Evolutionary conservation across 2,888 invertebrate genomes (phyloP).

Genomic region (Brachyptera risi): DNA sequence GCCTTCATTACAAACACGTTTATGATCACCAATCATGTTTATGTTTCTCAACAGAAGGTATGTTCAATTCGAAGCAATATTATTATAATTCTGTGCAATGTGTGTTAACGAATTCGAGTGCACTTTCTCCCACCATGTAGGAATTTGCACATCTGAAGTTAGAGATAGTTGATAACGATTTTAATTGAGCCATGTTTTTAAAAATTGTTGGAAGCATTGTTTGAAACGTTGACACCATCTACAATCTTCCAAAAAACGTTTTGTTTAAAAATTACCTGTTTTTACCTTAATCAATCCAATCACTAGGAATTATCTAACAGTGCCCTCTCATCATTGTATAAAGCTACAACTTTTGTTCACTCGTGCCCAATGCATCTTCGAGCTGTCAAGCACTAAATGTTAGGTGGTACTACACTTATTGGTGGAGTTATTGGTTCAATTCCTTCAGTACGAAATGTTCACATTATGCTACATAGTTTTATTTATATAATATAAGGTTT

Average conservation of each 20-base stretch:
- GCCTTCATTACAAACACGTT: no score
- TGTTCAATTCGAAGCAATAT: no score
- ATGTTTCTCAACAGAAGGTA: no score
- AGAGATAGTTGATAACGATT: slow-evolving; percentile 24
- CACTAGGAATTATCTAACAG: slow-evolving; percentile 11
- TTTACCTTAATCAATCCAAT: neutral
- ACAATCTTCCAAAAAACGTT: slow-evolving; percentile 8
- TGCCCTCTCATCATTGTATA: slow-evolving; percentile 9
- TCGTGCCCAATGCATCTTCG: no score
- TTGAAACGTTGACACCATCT: slow-evolving; percentile 12
- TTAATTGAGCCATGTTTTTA: slow-evolving; percentile 27
- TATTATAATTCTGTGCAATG: no score
- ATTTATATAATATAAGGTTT: no score
- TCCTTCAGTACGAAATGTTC: slow-evolving; percentile 25
- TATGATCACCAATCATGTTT: no score
- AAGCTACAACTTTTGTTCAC: slow-evolving; percentile 15
- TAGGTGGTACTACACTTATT: slow-evolving; percentile 9
- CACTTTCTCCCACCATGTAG: no score
- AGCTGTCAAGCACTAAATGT: no score
- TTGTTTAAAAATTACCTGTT: slow-evolving; percentile 3
- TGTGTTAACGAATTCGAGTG: no score
- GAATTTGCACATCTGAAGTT: no score
- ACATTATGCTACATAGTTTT: no score
- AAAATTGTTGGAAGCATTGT: slow-evolving; percentile 13
- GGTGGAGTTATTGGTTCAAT: slow-evolving; percentile 22